These are phyloP conservation scores for Lasioglossum villosulum DNA, from an alignment of 2,888 invertebrate genomes.

Conservation along the genomic window DNA sequence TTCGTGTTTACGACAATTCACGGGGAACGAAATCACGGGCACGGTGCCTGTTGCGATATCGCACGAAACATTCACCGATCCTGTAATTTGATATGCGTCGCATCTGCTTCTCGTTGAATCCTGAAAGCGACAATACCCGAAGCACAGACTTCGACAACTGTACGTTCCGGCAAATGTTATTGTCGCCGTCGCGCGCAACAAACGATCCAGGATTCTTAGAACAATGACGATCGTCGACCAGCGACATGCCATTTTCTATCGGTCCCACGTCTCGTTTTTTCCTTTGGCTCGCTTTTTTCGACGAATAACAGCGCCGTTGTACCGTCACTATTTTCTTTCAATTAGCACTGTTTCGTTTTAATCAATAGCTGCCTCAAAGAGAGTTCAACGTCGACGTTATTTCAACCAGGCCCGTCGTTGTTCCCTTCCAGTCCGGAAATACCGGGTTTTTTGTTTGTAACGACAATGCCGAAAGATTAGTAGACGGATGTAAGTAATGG, in stretches of 20 bases:
- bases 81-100: slow-evolving; percentile 38
- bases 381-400: background rate
- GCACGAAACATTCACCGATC: slow-evolving; percentile 55
- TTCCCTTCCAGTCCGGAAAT: background rate
- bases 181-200: background rate
- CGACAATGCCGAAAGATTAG: background rate
- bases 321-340: background rate
- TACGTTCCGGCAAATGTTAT: background rate
- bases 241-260: background rate
- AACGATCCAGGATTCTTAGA: background rate
- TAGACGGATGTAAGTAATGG: background rate
- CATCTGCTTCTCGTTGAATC: slow-evolving; percentile 49
- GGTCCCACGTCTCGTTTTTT: background rate
- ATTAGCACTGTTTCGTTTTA: background rate
- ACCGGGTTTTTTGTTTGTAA: background rate
- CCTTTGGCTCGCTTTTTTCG: background rate
- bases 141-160: background rate
- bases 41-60: slow-evolving; percentile 30
- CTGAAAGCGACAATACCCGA: slow-evolving; percentile 29
- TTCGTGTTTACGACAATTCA: slow-evolving; percentile 58
- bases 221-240: background rate
- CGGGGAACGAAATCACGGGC: slow-evolving; percentile 41
- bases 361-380: background rate
- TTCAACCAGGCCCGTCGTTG: background rate
- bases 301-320: background rate